A percentile compares a stretch with the other conserved stretches of the same genome.
phyloP scores from a whole-genome alignment of 2,888 invertebrate species.

The Thereva unica region DNA sequence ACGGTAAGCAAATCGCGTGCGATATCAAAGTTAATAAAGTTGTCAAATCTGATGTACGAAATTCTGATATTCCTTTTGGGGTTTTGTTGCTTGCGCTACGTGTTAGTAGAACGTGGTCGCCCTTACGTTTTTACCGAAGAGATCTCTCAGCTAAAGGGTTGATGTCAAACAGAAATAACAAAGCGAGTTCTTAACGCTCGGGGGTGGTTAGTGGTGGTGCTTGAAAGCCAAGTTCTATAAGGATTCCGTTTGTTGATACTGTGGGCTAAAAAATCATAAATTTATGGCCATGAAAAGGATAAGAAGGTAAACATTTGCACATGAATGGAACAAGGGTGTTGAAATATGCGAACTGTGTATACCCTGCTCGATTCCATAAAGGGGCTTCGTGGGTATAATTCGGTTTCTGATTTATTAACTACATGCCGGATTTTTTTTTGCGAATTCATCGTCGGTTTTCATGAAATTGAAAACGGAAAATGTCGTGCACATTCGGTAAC shows the following conservation, averaged over 20 bases:
- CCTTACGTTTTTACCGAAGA: background rate
- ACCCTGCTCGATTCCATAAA: background rate
- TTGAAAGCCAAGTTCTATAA: background rate
- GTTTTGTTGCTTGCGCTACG: constrained; percentile 12
- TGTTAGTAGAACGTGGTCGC: background rate
- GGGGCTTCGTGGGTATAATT: constrained; percentile 14
- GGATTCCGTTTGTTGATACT: background rate
- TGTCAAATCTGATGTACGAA: constrained; percentile 42
- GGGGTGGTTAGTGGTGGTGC: background rate
- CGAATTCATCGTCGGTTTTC: too few relatives aligned
- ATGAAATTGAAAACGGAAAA: too few relatives aligned
- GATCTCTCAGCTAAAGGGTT: background rate
- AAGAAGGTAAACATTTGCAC: constrained; percentile 41
- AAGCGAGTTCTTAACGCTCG: constrained; percentile 11
- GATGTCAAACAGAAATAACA: constrained; percentile 29
- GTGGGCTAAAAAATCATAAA: constrained; percentile 34
- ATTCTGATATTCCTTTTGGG: constrained; percentile 35
- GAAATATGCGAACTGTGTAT: constrained; percentile 4
- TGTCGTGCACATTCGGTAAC: too few relatives aligned
- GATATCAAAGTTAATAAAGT: constrained; percentile 44
- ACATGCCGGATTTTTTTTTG: too few relatives aligned
- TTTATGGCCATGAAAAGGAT: constrained; percentile 37
- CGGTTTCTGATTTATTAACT: constrained; percentile 5
- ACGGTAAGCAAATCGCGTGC: constrained; percentile 43
- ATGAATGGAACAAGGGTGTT: constrained; percentile 28